These are phyloP conservation scores for Linnaemya tessellans DNA, from an alignment of 2,888 invertebrate species.

Conservation along the genomic window DNA sequence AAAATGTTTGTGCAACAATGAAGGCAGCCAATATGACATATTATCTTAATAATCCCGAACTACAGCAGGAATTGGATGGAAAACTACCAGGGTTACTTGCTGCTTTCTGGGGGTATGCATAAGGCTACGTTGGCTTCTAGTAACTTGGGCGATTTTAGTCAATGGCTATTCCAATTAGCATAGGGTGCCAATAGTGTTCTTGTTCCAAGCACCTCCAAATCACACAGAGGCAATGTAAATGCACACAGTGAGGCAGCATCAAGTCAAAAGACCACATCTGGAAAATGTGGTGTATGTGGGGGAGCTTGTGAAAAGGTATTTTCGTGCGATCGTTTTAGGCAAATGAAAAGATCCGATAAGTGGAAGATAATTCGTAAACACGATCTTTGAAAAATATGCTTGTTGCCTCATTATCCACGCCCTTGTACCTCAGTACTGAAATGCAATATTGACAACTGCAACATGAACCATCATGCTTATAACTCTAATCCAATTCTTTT, in stretches of 20 bases:
- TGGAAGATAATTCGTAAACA: slow-evolving; percentile 49
- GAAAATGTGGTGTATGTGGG: slow-evolving; percentile 1
- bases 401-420: slow-evolving; percentile 42
- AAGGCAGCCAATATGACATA: slow-evolving; percentile 51
- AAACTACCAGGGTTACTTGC: background rate
- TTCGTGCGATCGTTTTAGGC: slow-evolving; percentile 42
- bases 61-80: slow-evolving; percentile 4
- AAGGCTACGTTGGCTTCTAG: background rate
- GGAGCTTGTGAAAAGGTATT: slow-evolving; percentile 30
- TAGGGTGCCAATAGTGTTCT: background rate
- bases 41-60: slow-evolving; percentile 63
- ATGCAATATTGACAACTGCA: too few species aligned
- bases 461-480: background rate
- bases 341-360: slow-evolving; percentile 22
- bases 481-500: background rate
- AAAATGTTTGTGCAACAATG: slow-evolving; percentile 48
- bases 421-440: too few species aligned
- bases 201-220: too few species aligned
- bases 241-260: slow-evolving; percentile 35
- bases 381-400: slow-evolving; percentile 54
- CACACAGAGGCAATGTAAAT: slow-evolving; percentile 19
- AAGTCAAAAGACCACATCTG: background rate
- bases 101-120: slow-evolving; percentile 14
- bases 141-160: background rate
- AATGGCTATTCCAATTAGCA: background rate